Evolutionary conservation across 2,113 vertebrate species (phyloP).

Genomic region (Athene noctua): DNA sequence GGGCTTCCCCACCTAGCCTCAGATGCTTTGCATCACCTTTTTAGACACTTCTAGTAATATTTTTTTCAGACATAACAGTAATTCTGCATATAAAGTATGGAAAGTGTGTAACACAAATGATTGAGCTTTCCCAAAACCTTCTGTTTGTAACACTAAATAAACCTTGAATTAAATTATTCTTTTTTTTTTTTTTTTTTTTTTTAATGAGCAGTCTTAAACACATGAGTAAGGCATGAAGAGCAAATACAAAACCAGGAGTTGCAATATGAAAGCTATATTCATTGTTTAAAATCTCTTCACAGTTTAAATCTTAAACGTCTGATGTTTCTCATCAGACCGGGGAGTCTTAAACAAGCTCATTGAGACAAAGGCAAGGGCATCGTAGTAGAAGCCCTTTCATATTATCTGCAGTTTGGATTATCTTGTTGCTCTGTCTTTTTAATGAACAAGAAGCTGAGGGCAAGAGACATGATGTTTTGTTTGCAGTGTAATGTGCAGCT

Average conservation of each 20-base stretch:
- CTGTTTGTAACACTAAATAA: background rate
- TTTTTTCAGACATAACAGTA: background rate
- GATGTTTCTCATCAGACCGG: background rate
- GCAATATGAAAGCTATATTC: background rate
- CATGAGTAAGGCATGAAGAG: background rate
- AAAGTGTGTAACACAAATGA: background rate
- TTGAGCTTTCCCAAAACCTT: background rate
- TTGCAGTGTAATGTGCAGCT: background rate
- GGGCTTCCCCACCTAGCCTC: background rate
- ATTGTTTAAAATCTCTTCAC: background rate
- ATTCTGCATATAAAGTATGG: background rate
- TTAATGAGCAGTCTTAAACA: background rate
- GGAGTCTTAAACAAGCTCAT: background rate
- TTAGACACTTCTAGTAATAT: background rate
- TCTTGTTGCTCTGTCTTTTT: background rate
- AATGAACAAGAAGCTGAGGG: background rate
- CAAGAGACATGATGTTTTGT: background rate
- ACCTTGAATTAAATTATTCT: background rate
- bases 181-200: no score
- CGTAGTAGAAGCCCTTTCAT: background rate
- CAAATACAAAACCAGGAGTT: background rate
- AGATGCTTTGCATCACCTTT: background rate
- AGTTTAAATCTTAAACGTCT: background rate
- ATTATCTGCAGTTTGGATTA: background rate
- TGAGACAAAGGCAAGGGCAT: background rate